Evolutionary conservation across 1,140 invertebrate genomes (phyloP).

Genomic region (Rhizoglyphus robini): DNA sequence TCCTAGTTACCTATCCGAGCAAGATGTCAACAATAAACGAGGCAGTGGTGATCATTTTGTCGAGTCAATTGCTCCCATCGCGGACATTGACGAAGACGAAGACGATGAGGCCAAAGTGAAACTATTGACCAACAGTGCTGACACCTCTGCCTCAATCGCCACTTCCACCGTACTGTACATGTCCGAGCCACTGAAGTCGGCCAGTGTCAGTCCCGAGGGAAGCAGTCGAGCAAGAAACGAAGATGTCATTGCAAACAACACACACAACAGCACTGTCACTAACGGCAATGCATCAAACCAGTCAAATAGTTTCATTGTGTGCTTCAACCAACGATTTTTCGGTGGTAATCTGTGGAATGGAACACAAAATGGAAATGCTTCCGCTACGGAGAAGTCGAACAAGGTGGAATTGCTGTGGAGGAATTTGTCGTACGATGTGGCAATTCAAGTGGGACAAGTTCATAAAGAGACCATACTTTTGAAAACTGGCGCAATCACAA

Average conservation of each 20-base stretch:
- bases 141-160: not conserved
- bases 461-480: not conserved
- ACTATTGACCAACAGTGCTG: not conserved
- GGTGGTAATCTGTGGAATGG: not conserved
- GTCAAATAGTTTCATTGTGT: conserved; percentile 6
- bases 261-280: not conserved
- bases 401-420: conserved; percentile 8
- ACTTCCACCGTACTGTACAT: not conserved
- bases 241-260: not conserved
- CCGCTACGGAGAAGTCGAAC: not conserved
- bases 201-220: no score
- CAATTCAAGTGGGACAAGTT: not conserved
- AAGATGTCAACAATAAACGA: not conserved
- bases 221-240: not conserved
- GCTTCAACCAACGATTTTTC: not conserved
- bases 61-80: not conserved
- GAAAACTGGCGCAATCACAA: no score
- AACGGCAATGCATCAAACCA: not conserved
- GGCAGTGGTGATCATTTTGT: not conserved
- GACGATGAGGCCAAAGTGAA: not conserved
- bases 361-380: not conserved
- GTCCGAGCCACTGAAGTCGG: no score
- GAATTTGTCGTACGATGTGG: conserved; percentile 4
- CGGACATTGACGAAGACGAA: not conserved
- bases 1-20: not conserved